A percentile compares a stretch with the other conserved stretches of the same genome.
These are phyloP conservation scores for Spermophilus dauricus DNA, from an alignment of 2,113 vertebrate species.

Conservation along the genomic window DNA sequence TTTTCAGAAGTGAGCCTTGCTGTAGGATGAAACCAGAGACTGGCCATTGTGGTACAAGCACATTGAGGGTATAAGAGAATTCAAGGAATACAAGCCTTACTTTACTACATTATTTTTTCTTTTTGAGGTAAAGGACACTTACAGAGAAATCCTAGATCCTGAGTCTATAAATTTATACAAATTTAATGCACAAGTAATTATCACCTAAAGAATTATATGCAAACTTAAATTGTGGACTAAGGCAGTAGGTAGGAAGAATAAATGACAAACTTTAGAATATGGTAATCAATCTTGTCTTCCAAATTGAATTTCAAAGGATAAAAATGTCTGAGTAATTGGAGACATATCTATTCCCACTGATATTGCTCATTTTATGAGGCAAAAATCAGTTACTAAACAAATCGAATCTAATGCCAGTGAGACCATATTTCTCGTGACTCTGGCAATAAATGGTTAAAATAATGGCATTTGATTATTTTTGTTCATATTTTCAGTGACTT, in stretches of 20 bases:
- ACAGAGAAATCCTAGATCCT: neutral
- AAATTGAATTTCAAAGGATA: constrained; percentile 68
- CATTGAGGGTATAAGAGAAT: neutral
- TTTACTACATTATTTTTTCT: constrained; percentile 1
- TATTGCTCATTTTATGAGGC: constrained; percentile 10
- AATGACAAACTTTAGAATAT: constrained; percentile 41
- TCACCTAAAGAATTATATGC: constrained; percentile 54
- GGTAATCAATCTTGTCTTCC: constrained; percentile 52
- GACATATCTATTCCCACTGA: constrained; percentile 28
- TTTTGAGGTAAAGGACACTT: neutral
- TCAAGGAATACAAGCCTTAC: neutral
- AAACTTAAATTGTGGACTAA: constrained; percentile 62
- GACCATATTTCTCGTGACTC: constrained; percentile 3
- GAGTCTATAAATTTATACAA: neutral
- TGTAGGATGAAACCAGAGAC: neutral
- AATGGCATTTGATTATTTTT: neutral
- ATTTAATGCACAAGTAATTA: constrained; percentile 63
- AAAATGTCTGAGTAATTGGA: constrained; percentile 69
- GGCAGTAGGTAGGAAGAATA: constrained; percentile 6
- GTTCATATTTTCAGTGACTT: constrained; percentile 16
- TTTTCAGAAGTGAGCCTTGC: neutral
- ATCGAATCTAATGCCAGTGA: neutral
- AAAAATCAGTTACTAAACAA: constrained; percentile 23
- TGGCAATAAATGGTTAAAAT: neutral
- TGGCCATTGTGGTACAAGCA: neutral